Conservation (phyloP, 2,113 vertebrate species). For the Sitta europaea region DNA sequence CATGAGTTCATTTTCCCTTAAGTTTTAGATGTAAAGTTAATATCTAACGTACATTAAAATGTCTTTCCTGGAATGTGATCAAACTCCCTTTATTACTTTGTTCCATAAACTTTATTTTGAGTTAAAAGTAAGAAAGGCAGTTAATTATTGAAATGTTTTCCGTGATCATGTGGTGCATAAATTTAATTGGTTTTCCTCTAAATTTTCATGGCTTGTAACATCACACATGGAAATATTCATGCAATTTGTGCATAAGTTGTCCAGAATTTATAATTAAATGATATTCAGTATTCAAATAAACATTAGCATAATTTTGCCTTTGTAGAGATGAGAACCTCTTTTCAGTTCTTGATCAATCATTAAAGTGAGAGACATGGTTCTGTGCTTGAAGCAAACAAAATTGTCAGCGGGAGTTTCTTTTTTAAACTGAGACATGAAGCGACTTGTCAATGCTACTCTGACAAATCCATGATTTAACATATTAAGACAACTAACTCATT, state of each 20-base stretch:
- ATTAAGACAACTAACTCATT: not conserved
- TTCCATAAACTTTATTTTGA: not conserved
- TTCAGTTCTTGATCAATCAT: not conserved
- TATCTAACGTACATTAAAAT: not conserved
- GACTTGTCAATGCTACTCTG: not conserved
- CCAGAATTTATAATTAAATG: not conserved
- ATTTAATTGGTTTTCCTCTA: not conserved
- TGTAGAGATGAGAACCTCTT: not conserved
- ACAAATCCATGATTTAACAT: not conserved
- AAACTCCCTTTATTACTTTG: not conserved
- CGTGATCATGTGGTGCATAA: not conserved
- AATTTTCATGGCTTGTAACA: not conserved
- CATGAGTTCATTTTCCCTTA: not conserved
- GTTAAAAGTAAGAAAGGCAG: not conserved
- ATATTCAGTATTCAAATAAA: not conserved
- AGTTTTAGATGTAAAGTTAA: not conserved
- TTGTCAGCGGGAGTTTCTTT: not conserved
- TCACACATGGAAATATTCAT: not conserved
- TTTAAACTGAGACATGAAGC: not conserved
- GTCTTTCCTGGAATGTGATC: not conserved
- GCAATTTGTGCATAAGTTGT: not conserved
- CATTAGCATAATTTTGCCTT: not conserved
- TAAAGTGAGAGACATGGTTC: not conserved
- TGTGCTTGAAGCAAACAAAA: not conserved
- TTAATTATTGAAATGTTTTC: not conserved